Evolutionary conservation across 2,888 invertebrate genomes (phyloP), one percentile per base, ranked within the genome.

Genomic region (Lithophane ornitopus): DNA sequence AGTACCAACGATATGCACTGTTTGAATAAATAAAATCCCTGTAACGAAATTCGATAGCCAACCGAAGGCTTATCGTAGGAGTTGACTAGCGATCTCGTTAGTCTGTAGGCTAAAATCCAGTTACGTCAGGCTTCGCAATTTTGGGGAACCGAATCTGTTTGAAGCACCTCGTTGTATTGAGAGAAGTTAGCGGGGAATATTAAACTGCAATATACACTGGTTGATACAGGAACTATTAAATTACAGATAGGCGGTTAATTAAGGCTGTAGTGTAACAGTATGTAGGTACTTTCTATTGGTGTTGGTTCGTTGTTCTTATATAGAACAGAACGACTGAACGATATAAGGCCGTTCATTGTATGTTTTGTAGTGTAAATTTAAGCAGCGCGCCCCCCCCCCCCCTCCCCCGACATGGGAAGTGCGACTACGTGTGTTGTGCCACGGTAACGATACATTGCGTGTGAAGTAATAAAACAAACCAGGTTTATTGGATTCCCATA

Each of bases 101-200:
- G 81, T 34, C n/a, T 34, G 22, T 49, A 39, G 59, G 41, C 62
- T 80, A 67, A 80, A 82, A 81, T 76, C 56, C 39, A 41, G 77
- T 70, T 80, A 76, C 16, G 16, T 58, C 44, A 28, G 44, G 19
- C 68, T 66, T 63, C 34, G 26, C 56, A 62, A 52, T 63, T 62
- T 34, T 70, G 58, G 77, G 0, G 44, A 41, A 67, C 39, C 62
- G n/a, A 63, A 67, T 67, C n/a, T 62, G 65, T 70, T 80, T 65
- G 26, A 44, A 76, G 56, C 44, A 61, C 19, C 34, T 56, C 28
- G 19, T 34, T 62, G 34, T 56, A 28, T 66, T 56, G 52, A 26
- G 34, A 34, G 12, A 22, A 41, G 28, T 46, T 76, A 54, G 28
- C 19, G 0, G 14, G n/a, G 8, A 54, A 22, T 65, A 58, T 65